These are phyloP conservation scores for Drosophila imparisetae DNA, from an alignment of 2,888 invertebrate genomes.

Conservation along the genomic window DNA sequence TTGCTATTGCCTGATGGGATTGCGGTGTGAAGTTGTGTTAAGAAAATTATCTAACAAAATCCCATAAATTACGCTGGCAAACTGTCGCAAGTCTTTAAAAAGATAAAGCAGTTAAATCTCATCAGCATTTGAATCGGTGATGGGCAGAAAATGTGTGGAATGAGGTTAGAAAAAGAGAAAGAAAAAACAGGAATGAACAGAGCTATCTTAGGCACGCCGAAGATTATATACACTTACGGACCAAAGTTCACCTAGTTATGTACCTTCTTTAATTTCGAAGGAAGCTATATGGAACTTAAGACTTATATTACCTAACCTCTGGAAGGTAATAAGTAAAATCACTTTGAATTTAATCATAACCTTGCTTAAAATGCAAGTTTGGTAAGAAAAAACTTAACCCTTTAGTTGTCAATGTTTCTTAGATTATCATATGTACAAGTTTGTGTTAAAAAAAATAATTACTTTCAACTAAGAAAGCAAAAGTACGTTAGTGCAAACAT, in stretches of 20 bases:
- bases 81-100: not conserved
- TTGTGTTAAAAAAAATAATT: not conserved
- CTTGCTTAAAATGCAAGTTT: not conserved
- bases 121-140: not conserved
- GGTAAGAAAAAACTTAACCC: not conserved
- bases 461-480: not conserved
- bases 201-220: not conserved
- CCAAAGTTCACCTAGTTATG: not conserved
- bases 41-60: conserved; percentile 16
- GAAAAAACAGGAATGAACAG: not conserved
- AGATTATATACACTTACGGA: not conserved
- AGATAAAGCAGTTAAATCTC: not conserved
- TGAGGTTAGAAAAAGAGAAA: not conserved
- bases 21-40: conserved; percentile 24
- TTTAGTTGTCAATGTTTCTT: not conserved
- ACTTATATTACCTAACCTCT: not conserved
- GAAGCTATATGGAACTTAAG: not conserved
- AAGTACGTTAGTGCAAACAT: not conserved
- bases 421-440: not conserved
- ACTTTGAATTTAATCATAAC: not conserved
- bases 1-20: conserved; percentile 18
- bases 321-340: not conserved
- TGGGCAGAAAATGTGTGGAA: not conserved
- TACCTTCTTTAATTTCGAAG: not conserved
- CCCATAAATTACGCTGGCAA: not conserved